phyloP scores from a whole-genome alignment of 2,797 vertebrate genomes.

The Poecile montanus region DNA sequence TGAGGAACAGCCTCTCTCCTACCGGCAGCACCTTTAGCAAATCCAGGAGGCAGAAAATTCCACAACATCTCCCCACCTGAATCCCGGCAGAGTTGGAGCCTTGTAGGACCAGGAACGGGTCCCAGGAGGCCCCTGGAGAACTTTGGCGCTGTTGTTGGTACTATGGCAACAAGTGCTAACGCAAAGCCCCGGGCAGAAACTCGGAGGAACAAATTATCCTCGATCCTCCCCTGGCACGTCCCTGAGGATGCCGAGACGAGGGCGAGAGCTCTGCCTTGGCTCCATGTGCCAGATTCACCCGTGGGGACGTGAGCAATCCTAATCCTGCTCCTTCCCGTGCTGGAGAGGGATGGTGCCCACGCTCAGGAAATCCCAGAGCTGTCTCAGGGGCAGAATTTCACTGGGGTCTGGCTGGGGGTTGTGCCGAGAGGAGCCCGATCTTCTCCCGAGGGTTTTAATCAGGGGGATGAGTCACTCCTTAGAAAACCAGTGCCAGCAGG shows the following conservation, averaged over 20 bases:
- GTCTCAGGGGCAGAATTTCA: background rate
- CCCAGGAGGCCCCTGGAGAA: background rate
- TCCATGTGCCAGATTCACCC: fast-evolving
- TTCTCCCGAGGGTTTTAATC: conserved; percentile 42
- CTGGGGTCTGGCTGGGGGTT: background rate
- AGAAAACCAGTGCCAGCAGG: conserved; percentile 42
- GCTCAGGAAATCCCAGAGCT: background rate
- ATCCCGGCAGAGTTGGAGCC: background rate
- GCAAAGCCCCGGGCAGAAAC: fast-evolving
- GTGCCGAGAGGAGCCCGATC: fast-evolving
- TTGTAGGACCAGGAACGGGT: background rate
- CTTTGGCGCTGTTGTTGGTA: fast-evolving
- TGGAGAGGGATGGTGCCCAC: fast-evolving
- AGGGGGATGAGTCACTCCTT: conserved; percentile 56
- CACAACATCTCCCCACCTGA: too few species aligned
- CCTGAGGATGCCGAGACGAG: fast-evolving
- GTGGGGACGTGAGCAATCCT: background rate
- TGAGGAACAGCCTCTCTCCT: background rate
- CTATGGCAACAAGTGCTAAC: conserved; percentile 41
- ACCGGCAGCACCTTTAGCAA: fast-evolving
- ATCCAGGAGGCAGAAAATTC: background rate
- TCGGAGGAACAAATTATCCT: background rate
- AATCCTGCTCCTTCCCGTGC: fast-evolving
- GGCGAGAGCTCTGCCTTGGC: background rate
- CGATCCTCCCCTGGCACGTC: background rate